Evolutionary conservation across 2,797 vertebrate species (phyloP).

Genomic region (Luscinia luscinia): DNA sequence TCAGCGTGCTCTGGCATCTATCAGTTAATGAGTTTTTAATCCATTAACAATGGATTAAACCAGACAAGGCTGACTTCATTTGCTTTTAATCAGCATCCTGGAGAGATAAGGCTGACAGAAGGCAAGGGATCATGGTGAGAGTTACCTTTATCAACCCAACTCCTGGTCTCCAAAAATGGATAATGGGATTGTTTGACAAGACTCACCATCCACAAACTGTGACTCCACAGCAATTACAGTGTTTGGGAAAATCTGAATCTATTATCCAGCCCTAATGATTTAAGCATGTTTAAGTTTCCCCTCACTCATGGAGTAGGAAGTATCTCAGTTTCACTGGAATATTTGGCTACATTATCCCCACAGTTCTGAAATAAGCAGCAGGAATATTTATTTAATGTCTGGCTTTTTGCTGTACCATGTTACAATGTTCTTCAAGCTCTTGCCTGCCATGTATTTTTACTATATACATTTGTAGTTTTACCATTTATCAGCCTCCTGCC

Average conservation of each 20-base stretch:
- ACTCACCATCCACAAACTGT: neutral
- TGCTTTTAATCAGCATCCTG: neutral
- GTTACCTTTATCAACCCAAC: neutral
- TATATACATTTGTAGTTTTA: neutral
- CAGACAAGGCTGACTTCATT: neutral
- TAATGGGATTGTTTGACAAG: neutral
- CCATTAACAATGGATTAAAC: constrained; percentile 17
- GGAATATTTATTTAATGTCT: neutral
- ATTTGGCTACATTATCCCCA: neutral
- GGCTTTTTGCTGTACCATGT: neutral
- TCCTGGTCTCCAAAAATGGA: neutral
- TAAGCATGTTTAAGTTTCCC: constrained; percentile 13
- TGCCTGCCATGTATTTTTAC: neutral
- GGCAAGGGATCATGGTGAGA: neutral
- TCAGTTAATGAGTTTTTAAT: constrained; percentile 60
- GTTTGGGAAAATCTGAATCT: neutral
- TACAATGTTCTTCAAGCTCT: neutral
- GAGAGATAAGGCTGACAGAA: constrained; percentile 17
- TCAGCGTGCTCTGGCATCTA: neutral
- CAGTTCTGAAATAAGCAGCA: neutral
- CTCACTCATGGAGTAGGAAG: neutral
- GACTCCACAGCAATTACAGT: neutral
- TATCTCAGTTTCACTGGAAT: neutral
- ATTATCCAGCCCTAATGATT: constrained; percentile 35
- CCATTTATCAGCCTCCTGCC: neutral